These are phyloP conservation scores for Meiosimyza platycephala DNA, from an alignment of 2,888 invertebrate genomes.

Conservation along the genomic window DNA sequence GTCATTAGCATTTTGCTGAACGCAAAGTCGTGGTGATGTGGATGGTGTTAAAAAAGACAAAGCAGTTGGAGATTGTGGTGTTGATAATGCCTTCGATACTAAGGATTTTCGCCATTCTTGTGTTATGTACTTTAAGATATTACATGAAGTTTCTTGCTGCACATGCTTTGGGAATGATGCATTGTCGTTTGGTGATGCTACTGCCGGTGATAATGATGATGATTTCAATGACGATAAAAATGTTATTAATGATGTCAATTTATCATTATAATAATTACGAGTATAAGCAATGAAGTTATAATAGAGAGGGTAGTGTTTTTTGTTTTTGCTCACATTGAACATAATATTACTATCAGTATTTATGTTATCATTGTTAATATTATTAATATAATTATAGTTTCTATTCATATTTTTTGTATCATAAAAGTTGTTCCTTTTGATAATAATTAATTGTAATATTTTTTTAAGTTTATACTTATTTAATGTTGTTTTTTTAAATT, in stretches of 20 bases:
- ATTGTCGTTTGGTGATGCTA: slow-evolving; percentile 6
- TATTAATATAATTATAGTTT: slow-evolving; percentile 45
- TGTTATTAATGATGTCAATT: slow-evolving; percentile 35
- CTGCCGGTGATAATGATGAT: slow-evolving; percentile 20
- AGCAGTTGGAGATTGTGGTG: slow-evolving; percentile 29
- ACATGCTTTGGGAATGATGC: slow-evolving; percentile 32
- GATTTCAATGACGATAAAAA: slow-evolving; percentile 18
- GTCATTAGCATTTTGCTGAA: slow-evolving; percentile 32
- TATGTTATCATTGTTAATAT: slow-evolving; percentile 46
- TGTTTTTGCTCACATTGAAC: slow-evolving; percentile 44
- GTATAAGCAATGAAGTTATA: slow-evolving; percentile 12
- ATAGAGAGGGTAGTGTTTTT: slow-evolving; percentile 29
- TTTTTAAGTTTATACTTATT: slow-evolving; percentile 55
- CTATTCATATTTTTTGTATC: slow-evolving; percentile 37
- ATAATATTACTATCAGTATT: slow-evolving; percentile 43
- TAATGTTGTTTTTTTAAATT: slow-evolving; percentile 47
- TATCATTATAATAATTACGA: slow-evolving; percentile 19
- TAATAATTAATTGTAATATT: slow-evolving; percentile 58
- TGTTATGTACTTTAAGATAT: slow-evolving; percentile 26
- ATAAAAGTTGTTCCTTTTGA: slow-evolving; percentile 50
- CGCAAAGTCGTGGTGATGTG: slow-evolving; percentile 26
- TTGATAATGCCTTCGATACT: slow-evolving; percentile 27
- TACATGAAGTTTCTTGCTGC: slow-evolving; percentile 23
- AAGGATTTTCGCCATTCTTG: slow-evolving; percentile 8
- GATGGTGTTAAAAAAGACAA: slow-evolving; percentile 6